phyloP scores from a whole-genome alignment of 2,797 vertebrate species.

The Sebastiscus tertius region DNA sequence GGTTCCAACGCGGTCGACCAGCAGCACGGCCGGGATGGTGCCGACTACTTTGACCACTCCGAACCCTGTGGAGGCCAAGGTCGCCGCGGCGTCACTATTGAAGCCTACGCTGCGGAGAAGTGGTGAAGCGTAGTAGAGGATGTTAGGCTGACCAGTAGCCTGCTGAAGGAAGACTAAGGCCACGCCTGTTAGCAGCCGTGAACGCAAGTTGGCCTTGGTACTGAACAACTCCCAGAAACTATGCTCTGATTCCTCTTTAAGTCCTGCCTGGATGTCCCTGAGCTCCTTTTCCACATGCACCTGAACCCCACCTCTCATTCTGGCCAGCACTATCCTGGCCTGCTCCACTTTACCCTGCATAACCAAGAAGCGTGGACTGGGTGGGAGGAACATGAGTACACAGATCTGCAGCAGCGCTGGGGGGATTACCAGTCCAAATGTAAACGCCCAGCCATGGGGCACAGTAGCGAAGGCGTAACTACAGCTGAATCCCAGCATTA shows the following conservation, averaged over 20 bases:
- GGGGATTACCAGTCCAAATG: slow-evolving; percentile 90
- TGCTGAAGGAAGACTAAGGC: slow-evolving; percentile 93
- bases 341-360: slow-evolving; percentile 85
- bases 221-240: slow-evolving; percentile 90
- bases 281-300: slow-evolving; percentile 87
- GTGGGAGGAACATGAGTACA: slow-evolving; percentile 90
- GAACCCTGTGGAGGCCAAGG: slow-evolving; percentile 92
- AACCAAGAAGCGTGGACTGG: slow-evolving; percentile 93
- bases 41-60: slow-evolving; percentile 92
- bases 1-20: slow-evolving; percentile 92
- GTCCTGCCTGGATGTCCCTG: slow-evolving; percentile 85
- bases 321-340: slow-evolving; percentile 86
- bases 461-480: slow-evolving; percentile 89
- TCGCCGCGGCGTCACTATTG: slow-evolving; percentile 91
- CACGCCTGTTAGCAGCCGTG: slow-evolving; percentile 89
- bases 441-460: slow-evolving; percentile 90
- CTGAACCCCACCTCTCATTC: slow-evolving; percentile 76
- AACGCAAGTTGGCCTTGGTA: slow-evolving; percentile 90
- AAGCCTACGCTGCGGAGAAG: slow-evolving; percentile 94
- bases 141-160: slow-evolving; percentile 93
- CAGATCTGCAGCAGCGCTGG: slow-evolving; percentile 88
- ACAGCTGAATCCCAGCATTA: slow-evolving; percentile 93
- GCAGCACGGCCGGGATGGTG: slow-evolving; percentile 90
- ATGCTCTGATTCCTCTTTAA: slow-evolving; percentile 91
- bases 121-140: slow-evolving; percentile 94